Conservation (phyloP, 2,888 invertebrate species). For the Rhogogaster chlorosoma region DNA sequence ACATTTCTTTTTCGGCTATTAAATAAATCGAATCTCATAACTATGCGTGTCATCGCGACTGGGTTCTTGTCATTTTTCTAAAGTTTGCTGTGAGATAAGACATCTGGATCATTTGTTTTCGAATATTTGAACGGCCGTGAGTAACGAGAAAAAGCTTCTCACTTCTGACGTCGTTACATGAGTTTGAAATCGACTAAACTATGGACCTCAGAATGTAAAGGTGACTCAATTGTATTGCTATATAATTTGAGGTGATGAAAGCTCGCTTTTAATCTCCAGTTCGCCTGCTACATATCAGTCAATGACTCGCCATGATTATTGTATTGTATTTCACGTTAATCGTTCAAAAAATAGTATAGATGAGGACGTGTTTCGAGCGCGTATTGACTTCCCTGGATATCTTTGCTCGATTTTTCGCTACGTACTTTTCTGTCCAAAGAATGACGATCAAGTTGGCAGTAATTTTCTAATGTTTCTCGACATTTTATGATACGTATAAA, state of each 20-base stretch:
- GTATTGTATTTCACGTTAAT: neutral
- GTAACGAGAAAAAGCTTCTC: neutral
- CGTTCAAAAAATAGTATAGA: neutral
- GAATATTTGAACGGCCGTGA: neutral
- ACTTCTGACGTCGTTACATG: neutral
- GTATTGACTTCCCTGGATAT: no score
- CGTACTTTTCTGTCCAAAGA: neutral
- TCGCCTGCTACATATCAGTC: slow-evolving; percentile 5
- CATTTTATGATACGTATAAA: neutral
- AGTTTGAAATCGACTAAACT: slow-evolving; percentile 3
- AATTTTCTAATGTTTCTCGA: neutral
- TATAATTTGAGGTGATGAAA: slow-evolving; percentile 24
- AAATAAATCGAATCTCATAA: neutral
- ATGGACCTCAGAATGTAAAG: neutral
- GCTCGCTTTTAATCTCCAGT: neutral
- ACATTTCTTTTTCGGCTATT: neutral
- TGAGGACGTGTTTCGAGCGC: neutral
- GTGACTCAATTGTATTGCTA: neutral
- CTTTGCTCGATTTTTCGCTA: neutral
- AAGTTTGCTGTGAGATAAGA: neutral
- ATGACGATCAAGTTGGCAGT: neutral
- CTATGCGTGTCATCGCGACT: neutral
- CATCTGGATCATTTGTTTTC: neutral
- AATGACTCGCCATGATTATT: slow-evolving; percentile 2
- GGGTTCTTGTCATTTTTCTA: neutral